A percentile compares a stretch with the other conserved stretches of the same genome.
phyloP scores from a whole-genome alignment of 2,797 vertebrate species.

The Leuciscus waleckii region DNA sequence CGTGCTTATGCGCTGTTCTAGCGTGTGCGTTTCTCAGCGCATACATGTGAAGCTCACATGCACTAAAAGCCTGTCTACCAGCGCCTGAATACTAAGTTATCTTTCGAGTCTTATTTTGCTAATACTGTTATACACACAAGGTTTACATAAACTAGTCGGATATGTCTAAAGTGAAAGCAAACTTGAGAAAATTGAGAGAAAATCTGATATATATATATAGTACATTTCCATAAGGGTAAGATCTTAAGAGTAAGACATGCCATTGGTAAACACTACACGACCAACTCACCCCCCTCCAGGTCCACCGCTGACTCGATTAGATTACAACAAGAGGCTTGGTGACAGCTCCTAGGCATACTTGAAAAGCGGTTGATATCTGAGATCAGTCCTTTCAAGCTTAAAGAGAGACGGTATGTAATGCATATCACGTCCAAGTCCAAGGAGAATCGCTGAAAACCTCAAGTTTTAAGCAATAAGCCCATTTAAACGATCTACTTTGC shows the following conservation, averaged over 20 bases:
- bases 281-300: slow-evolving; percentile 41
- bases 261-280: slow-evolving; percentile 53
- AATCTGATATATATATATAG: neutral
- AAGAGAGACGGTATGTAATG: slow-evolving; percentile 71
- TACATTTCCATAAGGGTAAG: slow-evolving; percentile 10
- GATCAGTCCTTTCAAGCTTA: slow-evolving; percentile 72
- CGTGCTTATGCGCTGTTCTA: too few relatives aligned
- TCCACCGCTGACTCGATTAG: slow-evolving; percentile 76
- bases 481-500: slow-evolving; percentile 24
- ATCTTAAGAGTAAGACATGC: slow-evolving; percentile 51
- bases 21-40: too few relatives aligned
- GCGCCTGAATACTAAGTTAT: too few relatives aligned
- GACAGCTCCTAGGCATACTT: slow-evolving; percentile 79
- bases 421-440: slow-evolving; percentile 69
- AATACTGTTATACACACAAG: too few relatives aligned
- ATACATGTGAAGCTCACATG: too few relatives aligned
- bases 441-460: slow-evolving; percentile 52
- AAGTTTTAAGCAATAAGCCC: slow-evolving; percentile 27
- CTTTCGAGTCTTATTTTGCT: too few relatives aligned
- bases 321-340: slow-evolving; percentile 79
- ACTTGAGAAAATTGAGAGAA: too few relatives aligned
- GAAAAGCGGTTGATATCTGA: slow-evolving; percentile 79
- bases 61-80: too few relatives aligned
- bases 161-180: too few relatives aligned
- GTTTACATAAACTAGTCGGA: too few relatives aligned